phyloP scores from a whole-genome alignment of 2,888 invertebrate genomes.

The Seladonia tumulorum region DNA sequence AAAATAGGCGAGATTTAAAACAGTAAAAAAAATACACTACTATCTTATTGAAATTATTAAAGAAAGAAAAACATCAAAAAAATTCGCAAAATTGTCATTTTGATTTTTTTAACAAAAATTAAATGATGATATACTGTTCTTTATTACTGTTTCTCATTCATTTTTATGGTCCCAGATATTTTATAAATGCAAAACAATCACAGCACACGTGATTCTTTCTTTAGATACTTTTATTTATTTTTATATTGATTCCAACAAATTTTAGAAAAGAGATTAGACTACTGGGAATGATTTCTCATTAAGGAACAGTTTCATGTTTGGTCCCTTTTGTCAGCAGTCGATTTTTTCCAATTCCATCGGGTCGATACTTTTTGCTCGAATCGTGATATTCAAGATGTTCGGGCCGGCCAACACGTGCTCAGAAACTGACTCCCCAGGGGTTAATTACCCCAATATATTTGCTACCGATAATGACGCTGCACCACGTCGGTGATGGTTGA shows the following conservation, averaged over 20 bases:
- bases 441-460: constrained; percentile 20
- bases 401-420: constrained; percentile 2
- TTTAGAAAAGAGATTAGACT: neutral
- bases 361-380: neutral
- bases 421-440: neutral
- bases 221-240: too few relatives aligned
- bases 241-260: too few relatives aligned
- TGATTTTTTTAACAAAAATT: too few relatives aligned
- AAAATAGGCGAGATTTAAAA: too few relatives aligned
- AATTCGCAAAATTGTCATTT: neutral
- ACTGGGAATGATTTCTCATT: neutral
- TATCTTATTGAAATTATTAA: too few relatives aligned
- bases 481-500: constrained; percentile 20
- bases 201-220: too few relatives aligned
- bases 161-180: too few relatives aligned
- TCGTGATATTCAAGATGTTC: neutral
- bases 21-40: too few relatives aligned
- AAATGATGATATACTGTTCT: too few relatives aligned
- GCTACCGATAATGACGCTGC: constrained; percentile 49
- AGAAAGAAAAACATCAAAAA: too few relatives aligned
- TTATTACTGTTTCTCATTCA: too few relatives aligned
- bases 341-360: neutral
- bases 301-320: neutral
- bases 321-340: neutral
- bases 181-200: too few relatives aligned